Base-by-base conservation (phyloP, 2,113 vertebrate genomes). In the Catharus bicknelli region DNA sequence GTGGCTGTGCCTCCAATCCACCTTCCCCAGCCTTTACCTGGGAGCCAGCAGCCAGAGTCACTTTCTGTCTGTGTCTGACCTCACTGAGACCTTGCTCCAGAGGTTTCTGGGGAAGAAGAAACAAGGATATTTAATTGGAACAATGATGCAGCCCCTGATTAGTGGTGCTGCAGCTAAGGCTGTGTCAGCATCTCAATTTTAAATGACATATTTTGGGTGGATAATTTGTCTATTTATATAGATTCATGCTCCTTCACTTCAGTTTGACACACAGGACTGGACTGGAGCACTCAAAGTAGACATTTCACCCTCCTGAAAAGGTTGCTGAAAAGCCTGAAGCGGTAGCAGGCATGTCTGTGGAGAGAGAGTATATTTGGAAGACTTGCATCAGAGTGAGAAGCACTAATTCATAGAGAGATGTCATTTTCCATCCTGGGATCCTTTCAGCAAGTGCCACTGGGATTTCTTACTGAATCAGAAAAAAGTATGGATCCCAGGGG, bases 371-470 rank as follows among this genome's bases (percentile, higher is more conserved):
- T 34, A 47, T 94, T 91, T 68, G 76, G 91, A 93, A 78, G 63
- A 57, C 53, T 91, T 64, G 9, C 78, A 90, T 96, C 58, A 79
- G 50, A 95, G 94, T 95, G 70, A 86, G 95, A 95, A 96, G 96
- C 84, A 51, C 83, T 96, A 95, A 95, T 96, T 86, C 90, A 75
- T 68, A 75, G 77, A 78, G 79, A 93, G 91, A 96, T 96, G 95
- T 97, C 96, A 91, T 93, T 94, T 93, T 69, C 82, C 83, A 86
- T 91, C 95, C 83, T 88, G 88, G 96, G 95, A 95, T 94, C 93
- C 86, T 95, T 96, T 96, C 90, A 81, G 94, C 76, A 91, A 69
- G 88, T 88, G 90, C 95, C 93, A 7, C 88, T 83, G 95, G 96
- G 96, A 95, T 94, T 93, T 96, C 90, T 94, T 45, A 66, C 55